Conservation (phyloP, 1,140 invertebrate genomes). For the Homarus americanus region DNA sequence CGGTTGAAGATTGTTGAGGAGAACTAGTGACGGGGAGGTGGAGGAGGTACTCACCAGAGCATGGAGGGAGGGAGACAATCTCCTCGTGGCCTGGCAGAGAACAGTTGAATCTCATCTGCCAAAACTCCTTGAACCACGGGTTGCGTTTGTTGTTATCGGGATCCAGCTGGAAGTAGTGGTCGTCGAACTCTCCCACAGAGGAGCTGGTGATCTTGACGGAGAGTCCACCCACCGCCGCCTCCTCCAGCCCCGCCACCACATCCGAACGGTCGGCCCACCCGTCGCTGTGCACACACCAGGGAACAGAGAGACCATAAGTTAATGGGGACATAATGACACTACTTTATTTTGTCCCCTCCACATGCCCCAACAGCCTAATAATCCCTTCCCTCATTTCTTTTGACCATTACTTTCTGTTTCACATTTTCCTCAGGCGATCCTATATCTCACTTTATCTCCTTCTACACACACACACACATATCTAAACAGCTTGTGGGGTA, state of each 20-base stretch:
- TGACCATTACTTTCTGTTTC: no score
- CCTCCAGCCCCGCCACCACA: slow-evolving; percentile 84
- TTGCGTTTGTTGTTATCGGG: slow-evolving; percentile 81
- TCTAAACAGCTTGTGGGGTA: no score
- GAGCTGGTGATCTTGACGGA: slow-evolving; percentile 88
- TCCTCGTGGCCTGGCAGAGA: slow-evolving; percentile 77
- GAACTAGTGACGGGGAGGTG: background rate
- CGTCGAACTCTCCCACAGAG: slow-evolving; percentile 83
- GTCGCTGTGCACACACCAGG: no score
- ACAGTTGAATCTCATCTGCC: slow-evolving; percentile 83
- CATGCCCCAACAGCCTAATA: no score
- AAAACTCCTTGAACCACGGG: slow-evolving; percentile 86
- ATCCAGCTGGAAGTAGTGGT: slow-evolving; percentile 84
- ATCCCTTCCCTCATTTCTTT: no score
- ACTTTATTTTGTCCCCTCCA: no score
- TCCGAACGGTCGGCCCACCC: slow-evolving; percentile 88
- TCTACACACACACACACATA: no score
- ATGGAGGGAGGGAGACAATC: background rate
- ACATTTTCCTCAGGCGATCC: no score
- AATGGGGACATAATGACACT: no score
- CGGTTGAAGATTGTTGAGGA: background rate
- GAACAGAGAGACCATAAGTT: no score
- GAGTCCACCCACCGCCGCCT: slow-evolving; percentile 85
- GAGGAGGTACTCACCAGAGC: background rate
- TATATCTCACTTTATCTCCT: no score